Percentiles rank a stretch among this genome's conserved stretches.
These are phyloP conservation scores for Cabera pusaria DNA, from an alignment of 2,888 invertebrate species.

Conservation along the genomic window DNA sequence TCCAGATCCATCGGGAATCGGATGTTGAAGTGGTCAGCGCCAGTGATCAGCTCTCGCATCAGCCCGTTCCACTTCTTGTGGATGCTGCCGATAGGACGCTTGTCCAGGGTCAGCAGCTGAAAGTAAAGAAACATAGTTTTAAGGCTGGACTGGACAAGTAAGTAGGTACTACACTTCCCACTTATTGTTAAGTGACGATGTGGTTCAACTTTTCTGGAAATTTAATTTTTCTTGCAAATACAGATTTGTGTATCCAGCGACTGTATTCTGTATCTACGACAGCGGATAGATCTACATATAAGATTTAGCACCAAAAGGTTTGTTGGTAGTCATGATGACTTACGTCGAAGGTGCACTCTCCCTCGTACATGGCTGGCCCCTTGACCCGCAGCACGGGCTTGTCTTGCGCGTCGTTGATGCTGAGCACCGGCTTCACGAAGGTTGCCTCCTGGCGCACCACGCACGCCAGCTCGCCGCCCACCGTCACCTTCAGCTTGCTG, in stretches of 20 bases:
- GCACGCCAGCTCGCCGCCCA: slow-evolving; percentile 44
- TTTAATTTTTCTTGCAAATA: too few relatives aligned
- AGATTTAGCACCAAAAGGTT: too few relatives aligned
- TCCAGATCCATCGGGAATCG: slow-evolving; percentile 45
- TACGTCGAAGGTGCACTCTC: slow-evolving; percentile 47
- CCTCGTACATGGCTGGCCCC: slow-evolving; percentile 41
- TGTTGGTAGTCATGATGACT: too few relatives aligned
- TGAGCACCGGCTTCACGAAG: slow-evolving; percentile 52
- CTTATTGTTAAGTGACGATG: too few relatives aligned
- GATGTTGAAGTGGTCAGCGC: slow-evolving; percentile 41
- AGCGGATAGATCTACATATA: too few relatives aligned
- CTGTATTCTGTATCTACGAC: too few relatives aligned
- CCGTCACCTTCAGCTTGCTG: slow-evolving; percentile 53
- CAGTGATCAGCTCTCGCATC: slow-evolving; percentile 31
- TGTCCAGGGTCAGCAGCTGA: slow-evolving; percentile 27
- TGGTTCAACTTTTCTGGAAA: too few relatives aligned
- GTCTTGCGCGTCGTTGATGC: slow-evolving; percentile 47
- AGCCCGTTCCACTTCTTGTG: slow-evolving; percentile 44
- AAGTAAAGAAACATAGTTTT: too few relatives aligned
- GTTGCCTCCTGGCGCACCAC: slow-evolving; percentile 53
- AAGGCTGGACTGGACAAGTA: too few relatives aligned
- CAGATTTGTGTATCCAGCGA: too few relatives aligned
- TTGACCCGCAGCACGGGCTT: slow-evolving; percentile 47
- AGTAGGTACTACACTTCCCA: too few relatives aligned
- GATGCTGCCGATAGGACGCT: slow-evolving; percentile 49